Evolutionary conservation across 2,113 vertebrate genomes (phyloP).

Genomic region (Dicerorhinus sumatrensis): DNA sequence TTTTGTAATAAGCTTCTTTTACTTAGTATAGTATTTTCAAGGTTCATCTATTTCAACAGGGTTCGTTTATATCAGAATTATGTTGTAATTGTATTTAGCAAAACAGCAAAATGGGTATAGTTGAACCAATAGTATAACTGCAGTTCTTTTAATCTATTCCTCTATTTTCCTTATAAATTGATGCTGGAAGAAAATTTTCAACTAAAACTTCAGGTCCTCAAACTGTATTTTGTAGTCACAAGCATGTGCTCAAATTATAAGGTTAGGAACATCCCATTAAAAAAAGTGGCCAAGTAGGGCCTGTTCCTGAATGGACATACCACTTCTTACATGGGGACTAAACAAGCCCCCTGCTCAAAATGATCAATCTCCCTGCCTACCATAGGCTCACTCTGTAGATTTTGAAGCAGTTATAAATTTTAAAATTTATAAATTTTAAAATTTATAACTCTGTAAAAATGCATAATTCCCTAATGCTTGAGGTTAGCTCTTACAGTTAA

Average conservation of each 20-base stretch:
- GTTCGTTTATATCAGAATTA: neutral
- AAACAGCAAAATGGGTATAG: neutral
- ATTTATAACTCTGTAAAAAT: neutral
- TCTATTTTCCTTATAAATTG: slow-evolving; percentile 40
- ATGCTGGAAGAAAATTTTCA: neutral
- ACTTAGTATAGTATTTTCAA: neutral
- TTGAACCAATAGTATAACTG: neutral
- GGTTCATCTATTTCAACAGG: neutral
- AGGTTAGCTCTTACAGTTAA: neutral
- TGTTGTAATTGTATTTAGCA: neutral
- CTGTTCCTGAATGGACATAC: neutral
- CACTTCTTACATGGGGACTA: neutral
- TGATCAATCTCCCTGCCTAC: neutral
- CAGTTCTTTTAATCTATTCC: neutral
- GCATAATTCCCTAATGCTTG: neutral
- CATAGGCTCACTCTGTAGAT: neutral
- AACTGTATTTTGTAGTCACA: neutral
- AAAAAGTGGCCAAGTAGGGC: neutral
- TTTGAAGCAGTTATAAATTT: neutral
- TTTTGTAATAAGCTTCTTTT: neutral
- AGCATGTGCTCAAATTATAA: neutral
- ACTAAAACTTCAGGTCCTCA: neutral
- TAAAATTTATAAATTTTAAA: neutral
- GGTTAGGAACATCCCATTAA: neutral
- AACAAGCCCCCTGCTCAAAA: neutral